A percentile compares a stretch with the other conserved stretches of the same genome.
Conservation (phyloP, 2,888 invertebrate genomes). For the Euzetes globulus region DNA sequence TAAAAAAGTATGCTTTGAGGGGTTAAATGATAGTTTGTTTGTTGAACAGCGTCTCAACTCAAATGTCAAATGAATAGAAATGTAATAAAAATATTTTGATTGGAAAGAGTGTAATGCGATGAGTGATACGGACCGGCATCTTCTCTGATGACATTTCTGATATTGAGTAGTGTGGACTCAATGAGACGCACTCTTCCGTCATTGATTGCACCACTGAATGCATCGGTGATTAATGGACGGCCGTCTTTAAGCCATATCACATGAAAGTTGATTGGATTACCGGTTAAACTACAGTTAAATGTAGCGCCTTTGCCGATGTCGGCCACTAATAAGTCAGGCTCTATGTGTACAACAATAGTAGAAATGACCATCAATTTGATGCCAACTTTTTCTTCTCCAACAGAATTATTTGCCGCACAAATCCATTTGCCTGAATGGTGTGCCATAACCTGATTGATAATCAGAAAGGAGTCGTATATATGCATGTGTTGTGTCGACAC, state of each 20-base stretch:
- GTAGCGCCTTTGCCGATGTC: constrained; percentile 74
- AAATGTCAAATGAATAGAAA: too few relatives aligned
- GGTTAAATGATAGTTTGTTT: too few relatives aligned
- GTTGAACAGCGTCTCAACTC: too few relatives aligned
- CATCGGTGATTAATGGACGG: constrained; percentile 50
- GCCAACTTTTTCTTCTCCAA: constrained; percentile 34
- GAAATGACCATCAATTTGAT: constrained; percentile 45
- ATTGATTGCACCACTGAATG: constrained; percentile 26
- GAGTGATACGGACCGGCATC: constrained; percentile 29
- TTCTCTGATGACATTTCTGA: constrained; percentile 33
- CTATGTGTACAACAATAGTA: constrained; percentile 66
- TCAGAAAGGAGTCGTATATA: constrained; percentile 25
- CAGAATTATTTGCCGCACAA: constrained; percentile 34
- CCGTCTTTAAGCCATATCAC: constrained; percentile 68
- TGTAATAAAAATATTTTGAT: not conserved
- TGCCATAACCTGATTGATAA: constrained; percentile 27
- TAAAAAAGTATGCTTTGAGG: too few relatives aligned
- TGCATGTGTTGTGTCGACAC: constrained; percentile 29
- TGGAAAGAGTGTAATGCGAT: not conserved
- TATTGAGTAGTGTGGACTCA: constrained; percentile 29
- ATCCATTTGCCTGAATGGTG: constrained; percentile 36
- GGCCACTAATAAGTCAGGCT: constrained; percentile 56
- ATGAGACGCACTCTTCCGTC: constrained; percentile 33
- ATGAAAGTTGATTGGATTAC: constrained; percentile 60
- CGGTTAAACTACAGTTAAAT: constrained; percentile 78